phyloP scores from a whole-genome alignment of 2,797 vertebrate genomes.

The Antrozous pallidus region DNA sequence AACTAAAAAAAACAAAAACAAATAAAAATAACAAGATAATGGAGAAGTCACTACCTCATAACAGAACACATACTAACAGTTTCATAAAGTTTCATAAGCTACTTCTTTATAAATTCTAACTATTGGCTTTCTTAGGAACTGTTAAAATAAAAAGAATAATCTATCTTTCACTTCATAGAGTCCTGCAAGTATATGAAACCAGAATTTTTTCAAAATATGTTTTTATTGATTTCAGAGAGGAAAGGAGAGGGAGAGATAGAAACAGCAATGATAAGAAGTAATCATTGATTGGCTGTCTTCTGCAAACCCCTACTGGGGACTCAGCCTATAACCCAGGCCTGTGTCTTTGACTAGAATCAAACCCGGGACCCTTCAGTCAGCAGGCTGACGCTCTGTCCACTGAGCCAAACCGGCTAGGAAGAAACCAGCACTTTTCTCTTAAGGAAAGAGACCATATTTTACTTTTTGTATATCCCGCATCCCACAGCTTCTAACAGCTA shows the following conservation, averaged over 20 bases:
- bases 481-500: background rate
- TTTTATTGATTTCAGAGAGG: too few species aligned
- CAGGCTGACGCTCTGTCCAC: too few species aligned
- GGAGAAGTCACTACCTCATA: background rate
- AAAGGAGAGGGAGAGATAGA: too few species aligned
- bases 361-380: too few species aligned
- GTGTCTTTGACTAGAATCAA: too few species aligned
- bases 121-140: background rate
- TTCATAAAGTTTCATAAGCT: background rate
- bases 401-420: too few species aligned
- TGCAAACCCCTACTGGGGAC: too few species aligned
- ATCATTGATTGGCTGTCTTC: too few species aligned
- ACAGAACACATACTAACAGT: background rate
- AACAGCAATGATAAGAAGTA: too few species aligned
- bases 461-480: background rate
- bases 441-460: background rate
- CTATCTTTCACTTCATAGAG: slow-evolving; percentile 12
- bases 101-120: background rate
- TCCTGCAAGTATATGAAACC: background rate
- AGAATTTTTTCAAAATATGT: background rate
- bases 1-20: background rate
- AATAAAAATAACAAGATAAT: background rate
- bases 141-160: background rate
- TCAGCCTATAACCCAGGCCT: too few species aligned
- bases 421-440: slow-evolving; percentile 5